Conservation (phyloP, 53 echinoderm and acorn worm genomes). For the Antedon mediterranea region DNA sequence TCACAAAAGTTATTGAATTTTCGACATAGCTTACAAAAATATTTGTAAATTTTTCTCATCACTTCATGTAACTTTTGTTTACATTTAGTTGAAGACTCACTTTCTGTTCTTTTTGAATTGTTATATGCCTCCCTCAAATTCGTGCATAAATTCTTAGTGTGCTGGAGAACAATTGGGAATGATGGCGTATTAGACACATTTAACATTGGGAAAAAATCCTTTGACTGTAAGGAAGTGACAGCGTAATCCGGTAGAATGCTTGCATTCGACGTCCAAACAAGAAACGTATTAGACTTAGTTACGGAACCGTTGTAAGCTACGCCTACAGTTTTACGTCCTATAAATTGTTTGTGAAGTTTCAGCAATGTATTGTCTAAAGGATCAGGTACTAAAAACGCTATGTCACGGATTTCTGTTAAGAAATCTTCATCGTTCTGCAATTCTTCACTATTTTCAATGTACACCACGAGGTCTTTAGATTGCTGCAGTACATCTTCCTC, state of each 20-base stretch:
- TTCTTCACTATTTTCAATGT: conserved; percentile 2
- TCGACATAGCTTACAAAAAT: neutral
- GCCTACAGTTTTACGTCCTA: neutral
- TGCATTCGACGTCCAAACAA: conserved; percentile 31
- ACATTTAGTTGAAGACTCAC: neutral
- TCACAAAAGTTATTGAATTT: neutral
- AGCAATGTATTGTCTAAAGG: neutral
- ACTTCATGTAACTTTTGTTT: neutral
- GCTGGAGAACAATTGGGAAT: conserved; percentile 3
- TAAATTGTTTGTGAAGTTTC: neutral
- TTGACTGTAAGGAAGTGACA: neutral
- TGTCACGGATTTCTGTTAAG: neutral
- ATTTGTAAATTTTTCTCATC: neutral
- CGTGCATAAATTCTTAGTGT: conserved; percentile 11
- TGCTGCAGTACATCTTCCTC: neutral
- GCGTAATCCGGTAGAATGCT: conserved; percentile 12
- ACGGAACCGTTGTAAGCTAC: conserved; percentile 16
- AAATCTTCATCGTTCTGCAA: neutral
- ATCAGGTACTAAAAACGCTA: neutral
- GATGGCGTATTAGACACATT: neutral
- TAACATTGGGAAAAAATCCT: conserved; percentile 3
- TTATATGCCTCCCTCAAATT: conserved; percentile 10
- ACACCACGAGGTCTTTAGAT: conserved; percentile 3
- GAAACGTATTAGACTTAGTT: neutral
- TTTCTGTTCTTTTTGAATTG: neutral